These are phyloP conservation scores for Rhinopithecus roxellana DNA, from an alignment of 2,113 vertebrate genomes.

Conservation along the genomic window DNA sequence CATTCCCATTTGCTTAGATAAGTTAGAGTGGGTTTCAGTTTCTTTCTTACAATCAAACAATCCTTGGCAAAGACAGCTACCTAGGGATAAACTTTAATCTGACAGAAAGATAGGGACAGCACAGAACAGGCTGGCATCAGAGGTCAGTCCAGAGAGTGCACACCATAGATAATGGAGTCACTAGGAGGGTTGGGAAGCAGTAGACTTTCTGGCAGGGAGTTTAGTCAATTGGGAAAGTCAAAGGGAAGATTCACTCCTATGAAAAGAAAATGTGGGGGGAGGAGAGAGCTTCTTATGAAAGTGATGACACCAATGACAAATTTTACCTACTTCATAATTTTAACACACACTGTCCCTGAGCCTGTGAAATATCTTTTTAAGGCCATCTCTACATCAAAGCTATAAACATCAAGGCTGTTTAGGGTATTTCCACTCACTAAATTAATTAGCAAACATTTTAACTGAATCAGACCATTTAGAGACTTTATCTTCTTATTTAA, in stretches of 20 bases:
- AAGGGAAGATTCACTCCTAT: not conserved
- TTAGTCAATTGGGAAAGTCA: not conserved
- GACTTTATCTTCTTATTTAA: not conserved
- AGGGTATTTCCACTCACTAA: not conserved
- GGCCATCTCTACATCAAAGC: not conserved
- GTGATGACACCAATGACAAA: not conserved
- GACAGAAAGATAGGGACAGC: not conserved
- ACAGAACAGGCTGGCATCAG: not conserved
- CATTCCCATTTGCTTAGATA: not conserved
- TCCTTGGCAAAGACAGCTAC: not conserved
- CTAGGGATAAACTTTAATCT: not conserved
- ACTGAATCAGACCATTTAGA: not conserved
- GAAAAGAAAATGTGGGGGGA: not conserved
- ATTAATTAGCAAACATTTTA: not conserved
- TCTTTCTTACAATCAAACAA: not conserved
- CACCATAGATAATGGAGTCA: not conserved
- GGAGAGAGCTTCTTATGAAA: not conserved
- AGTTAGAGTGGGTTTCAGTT: not conserved
- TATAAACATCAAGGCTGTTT: not conserved
- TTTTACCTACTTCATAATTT: not conserved
- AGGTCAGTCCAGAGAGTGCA: not conserved
- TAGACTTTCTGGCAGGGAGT: accelerated
- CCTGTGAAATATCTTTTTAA: not conserved
- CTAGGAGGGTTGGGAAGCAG: not conserved
- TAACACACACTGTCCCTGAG: not conserved